phyloP scores from a whole-genome alignment of 2,888 invertebrate species.

The Drosophila helvetica region DNA sequence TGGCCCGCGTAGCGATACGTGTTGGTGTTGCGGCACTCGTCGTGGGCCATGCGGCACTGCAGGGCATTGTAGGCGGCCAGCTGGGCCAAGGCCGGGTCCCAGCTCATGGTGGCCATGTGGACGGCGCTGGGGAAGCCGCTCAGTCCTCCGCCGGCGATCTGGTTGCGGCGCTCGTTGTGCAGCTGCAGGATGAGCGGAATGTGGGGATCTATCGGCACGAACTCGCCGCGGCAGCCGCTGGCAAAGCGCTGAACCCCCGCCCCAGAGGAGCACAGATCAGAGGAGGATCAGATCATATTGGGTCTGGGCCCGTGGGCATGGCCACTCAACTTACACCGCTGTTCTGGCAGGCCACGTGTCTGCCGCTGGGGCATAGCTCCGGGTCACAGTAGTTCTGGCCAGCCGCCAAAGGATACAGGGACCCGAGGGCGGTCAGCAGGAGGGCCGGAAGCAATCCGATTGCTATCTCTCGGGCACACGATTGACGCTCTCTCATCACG shows the following conservation, averaged over 20 bases:
- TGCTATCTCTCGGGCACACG: not conserved
- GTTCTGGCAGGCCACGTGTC: slow-evolving; percentile 59
- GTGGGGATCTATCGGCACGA: slow-evolving; percentile 48
- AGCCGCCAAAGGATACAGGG: not conserved
- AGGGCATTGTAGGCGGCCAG: slow-evolving; percentile 66
- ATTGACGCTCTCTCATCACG: not conserved
- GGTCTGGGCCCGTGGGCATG: too few relatives aligned
- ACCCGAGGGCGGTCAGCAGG: not conserved
- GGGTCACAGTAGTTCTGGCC: slow-evolving; percentile 63
- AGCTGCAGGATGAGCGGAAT: slow-evolving; percentile 54
- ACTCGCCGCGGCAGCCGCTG: slow-evolving; percentile 56
- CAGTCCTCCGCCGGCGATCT: slow-evolving; percentile 65
- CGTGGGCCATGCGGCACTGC: slow-evolving; percentile 69
- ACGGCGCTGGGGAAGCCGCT: slow-evolving; percentile 58
- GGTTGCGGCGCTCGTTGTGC: slow-evolving; percentile 70
- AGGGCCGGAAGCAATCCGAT: not conserved
- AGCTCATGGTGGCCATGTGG: slow-evolving; percentile 69
- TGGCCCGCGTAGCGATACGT: slow-evolving; percentile 67
- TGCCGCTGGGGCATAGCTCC: slow-evolving; percentile 49
- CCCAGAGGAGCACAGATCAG: not conserved
- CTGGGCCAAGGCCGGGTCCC: slow-evolving; percentile 65
- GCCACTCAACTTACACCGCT: slow-evolving; percentile 55
- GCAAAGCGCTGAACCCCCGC: slow-evolving; percentile 50
- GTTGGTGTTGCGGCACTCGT: slow-evolving; percentile 68
- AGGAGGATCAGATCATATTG: not conserved